Conservation (phyloP, 2,113 vertebrate species). For the Falco punctatus region DNA sequence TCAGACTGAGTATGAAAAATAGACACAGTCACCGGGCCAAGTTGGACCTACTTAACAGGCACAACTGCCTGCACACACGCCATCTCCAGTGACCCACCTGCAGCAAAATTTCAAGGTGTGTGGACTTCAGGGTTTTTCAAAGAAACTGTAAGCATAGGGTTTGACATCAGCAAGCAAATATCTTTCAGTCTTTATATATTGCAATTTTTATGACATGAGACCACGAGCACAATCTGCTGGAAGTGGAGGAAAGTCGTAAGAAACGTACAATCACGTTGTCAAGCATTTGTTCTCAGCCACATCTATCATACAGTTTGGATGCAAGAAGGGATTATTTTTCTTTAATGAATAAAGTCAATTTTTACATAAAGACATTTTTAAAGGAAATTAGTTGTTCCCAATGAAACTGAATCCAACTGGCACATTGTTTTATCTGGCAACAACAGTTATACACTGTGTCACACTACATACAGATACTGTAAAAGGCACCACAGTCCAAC, state of each 20-base stretch:
- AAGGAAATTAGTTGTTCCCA: neutral
- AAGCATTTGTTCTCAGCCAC: neutral
- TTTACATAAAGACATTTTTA: neutral
- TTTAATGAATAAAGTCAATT: neutral
- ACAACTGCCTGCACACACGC: neutral
- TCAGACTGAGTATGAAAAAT: neutral
- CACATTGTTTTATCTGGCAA: neutral
- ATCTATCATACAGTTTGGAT: neutral
- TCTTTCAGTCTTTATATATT: neutral
- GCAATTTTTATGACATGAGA: neutral
- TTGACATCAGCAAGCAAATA: neutral
- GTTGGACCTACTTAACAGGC: neutral
- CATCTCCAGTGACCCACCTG: neutral
- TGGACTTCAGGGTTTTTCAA: neutral
- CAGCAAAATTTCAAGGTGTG: neutral
- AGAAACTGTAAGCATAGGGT: neutral
- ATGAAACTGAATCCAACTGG: neutral
- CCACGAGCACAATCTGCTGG: neutral
- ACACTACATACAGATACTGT: neutral
- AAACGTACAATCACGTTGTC: neutral
- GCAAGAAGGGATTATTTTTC: neutral
- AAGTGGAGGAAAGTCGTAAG: neutral
- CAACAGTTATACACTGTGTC: neutral
- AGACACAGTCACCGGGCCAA: neutral
- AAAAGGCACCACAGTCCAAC: neutral